Evolutionary conservation across 2,888 invertebrate species (phyloP).

Genomic region (Calliphora vomitoria): DNA sequence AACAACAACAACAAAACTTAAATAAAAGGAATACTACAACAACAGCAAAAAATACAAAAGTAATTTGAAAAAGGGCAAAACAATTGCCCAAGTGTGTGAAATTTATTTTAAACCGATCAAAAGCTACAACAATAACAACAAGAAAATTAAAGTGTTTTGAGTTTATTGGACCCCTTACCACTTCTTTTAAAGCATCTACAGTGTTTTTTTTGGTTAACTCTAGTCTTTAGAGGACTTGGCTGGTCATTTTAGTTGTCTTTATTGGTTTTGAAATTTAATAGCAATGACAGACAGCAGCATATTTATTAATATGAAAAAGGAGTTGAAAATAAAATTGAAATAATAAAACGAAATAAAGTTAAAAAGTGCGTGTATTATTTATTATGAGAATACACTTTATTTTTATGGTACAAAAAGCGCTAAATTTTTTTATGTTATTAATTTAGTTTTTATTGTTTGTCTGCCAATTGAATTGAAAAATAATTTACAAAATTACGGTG

Average conservation of each 20-base stretch:
- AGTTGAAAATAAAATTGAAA: not conserved
- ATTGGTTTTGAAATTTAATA: constrained; percentile 17
- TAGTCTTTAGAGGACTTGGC: not conserved
- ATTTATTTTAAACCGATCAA: constrained; percentile 43
- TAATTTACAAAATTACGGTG: constrained; percentile 26
- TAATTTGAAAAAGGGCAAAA: constrained; percentile 43
- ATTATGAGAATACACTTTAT: constrained; percentile 3
- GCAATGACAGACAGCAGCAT: not conserved
- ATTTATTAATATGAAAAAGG: not conserved
- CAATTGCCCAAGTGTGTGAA: constrained; percentile 53
- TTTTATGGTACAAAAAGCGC: constrained; percentile 4
- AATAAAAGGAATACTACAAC: constrained; percentile 40
- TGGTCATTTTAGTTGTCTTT: constrained; percentile 3
- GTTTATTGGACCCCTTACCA: not conserved
- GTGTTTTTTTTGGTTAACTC: not conserved
- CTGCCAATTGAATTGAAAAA: constrained; percentile 43
- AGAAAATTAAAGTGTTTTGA: constrained; percentile 29
- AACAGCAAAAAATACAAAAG: constrained; percentile 23
- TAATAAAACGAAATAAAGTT: not conserved
- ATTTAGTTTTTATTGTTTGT: constrained; percentile 58
- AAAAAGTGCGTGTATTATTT: constrained; percentile 1
- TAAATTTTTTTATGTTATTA: constrained; percentile 22
- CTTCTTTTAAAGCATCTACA: not conserved
- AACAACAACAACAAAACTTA: constrained; percentile 9
- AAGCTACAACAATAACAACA: constrained; percentile 24